Evolutionary conservation across 2,888 invertebrate species (phyloP).

Genomic region (Plemyria rubiginata): DNA sequence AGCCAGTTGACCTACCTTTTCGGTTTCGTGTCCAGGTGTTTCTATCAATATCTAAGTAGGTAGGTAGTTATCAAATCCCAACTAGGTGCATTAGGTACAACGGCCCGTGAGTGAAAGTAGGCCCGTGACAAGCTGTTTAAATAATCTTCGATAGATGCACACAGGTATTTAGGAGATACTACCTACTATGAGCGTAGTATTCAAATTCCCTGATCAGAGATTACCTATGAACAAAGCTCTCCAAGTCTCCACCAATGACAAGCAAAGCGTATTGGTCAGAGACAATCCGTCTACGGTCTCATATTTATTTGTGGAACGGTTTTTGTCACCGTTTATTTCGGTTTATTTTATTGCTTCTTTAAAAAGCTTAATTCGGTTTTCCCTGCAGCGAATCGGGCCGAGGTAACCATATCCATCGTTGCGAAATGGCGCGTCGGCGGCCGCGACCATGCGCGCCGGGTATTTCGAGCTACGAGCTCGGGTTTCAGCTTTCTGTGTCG

Average conservation of each 20-base stretch:
- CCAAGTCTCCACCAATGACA: not conserved
- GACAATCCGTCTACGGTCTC: constrained; percentile 16
- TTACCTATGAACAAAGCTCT: not conserved
- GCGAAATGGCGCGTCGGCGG: constrained; percentile 60
- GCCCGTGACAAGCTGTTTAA: too few relatives aligned
- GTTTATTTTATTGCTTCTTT: constrained; percentile 26
- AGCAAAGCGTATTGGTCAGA: not conserved
- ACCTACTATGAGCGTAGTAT: too few relatives aligned
- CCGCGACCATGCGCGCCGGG: constrained; percentile 51
- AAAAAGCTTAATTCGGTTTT: constrained; percentile 23
- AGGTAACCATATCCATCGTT: constrained; percentile 46
- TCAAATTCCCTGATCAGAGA: too few relatives aligned
- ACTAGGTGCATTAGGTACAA: too few relatives aligned
- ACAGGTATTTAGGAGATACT: too few relatives aligned
- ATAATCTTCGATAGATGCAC: too few relatives aligned
- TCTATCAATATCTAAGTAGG: too few relatives aligned
- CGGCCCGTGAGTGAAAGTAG: too few relatives aligned
- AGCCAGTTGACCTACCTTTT: too few relatives aligned
- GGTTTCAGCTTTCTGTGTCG: constrained; percentile 56
- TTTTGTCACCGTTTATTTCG: constrained; percentile 20
- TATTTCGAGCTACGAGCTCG: constrained; percentile 56
- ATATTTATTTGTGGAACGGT: constrained; percentile 20
- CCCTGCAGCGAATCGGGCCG: constrained; percentile 16
- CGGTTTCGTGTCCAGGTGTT: too few relatives aligned
- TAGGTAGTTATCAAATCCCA: too few relatives aligned